These are phyloP conservation scores for Drepana arcuata DNA, from an alignment of 1,140 invertebrate genomes.

Conservation along the genomic window DNA sequence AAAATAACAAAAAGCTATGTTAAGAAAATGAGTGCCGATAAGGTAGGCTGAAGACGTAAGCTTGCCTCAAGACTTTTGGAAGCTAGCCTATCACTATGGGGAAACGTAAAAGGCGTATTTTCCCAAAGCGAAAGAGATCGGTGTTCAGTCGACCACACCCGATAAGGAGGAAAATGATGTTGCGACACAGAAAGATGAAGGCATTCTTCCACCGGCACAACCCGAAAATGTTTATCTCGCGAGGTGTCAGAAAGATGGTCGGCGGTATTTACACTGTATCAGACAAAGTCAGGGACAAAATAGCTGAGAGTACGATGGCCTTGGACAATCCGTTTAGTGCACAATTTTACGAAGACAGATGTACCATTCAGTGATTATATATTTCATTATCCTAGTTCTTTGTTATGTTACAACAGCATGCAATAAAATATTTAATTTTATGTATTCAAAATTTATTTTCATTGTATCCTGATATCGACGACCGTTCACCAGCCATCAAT, in stretches of 20 bases:
- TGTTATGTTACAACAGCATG: too few species aligned
- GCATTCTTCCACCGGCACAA: constrained; percentile 40
- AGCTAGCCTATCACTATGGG: not conserved
- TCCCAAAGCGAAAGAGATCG: constrained; percentile 37
- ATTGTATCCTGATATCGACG: too few species aligned
- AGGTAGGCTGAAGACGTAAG: too few species aligned
- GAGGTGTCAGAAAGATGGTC: constrained; percentile 30
- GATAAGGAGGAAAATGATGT: constrained; percentile 42
- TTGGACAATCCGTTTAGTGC: constrained; percentile 43
- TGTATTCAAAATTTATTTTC: too few species aligned
- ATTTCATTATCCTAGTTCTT: too few species aligned
- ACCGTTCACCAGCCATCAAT: too few species aligned
- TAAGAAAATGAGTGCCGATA: constrained; percentile 3
- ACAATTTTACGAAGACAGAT: constrained; percentile 48
- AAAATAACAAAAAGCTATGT: constrained; percentile 12
- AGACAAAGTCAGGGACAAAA: constrained; percentile 40
- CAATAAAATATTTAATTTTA: too few species aligned
- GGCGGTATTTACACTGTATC: constrained; percentile 41
- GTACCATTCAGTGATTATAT: constrained; percentile 36
- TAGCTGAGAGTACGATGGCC: constrained; percentile 38
- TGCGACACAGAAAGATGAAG: constrained; percentile 35
- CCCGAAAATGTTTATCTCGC: constrained; percentile 22
- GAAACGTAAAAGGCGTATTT: constrained; percentile 26
- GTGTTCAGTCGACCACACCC: constrained; percentile 48
- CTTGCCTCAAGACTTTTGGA: too few species aligned